Base-by-base conservation (phyloP, 64 coral and sea anemone species). In the Pocillopora damicornis region DNA sequence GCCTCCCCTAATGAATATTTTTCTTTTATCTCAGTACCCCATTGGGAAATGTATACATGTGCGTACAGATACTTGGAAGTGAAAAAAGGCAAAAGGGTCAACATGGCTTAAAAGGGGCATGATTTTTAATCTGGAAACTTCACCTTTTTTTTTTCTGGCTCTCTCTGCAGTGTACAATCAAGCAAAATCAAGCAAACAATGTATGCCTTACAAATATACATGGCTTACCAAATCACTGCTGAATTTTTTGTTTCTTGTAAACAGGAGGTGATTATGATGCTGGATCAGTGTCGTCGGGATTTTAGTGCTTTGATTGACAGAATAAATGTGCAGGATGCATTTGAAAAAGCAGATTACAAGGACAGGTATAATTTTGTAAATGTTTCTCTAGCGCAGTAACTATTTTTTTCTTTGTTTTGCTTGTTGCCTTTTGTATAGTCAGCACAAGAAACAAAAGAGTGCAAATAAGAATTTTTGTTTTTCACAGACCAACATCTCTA, bases 181-280 rank as follows among this genome's bases (percentile, higher is more conserved):
- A 30, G 30, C 30, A 30, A 30, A 30, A 30, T 30, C 30, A 30
- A 30, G 30, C 30, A 30, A 30, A 30, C 30, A 30, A 30, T 51
- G 42, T 51, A 7, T 1, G 1, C 42, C 42, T 4, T 7, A 51
- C 7, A 51, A 51, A 51, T 51, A 51, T 7, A 51, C 42, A 2
- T 51, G 42, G 42, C 2, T 4, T 51, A 51, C 42, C 42, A 51
- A 51, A 4, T 51, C 42, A 2, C 13, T 45, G 17, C 64, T 6
- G 26, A 71, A 20, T 15, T 35, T 17, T 66, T 18, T 86, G 10
- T 85, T 25, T 86, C 23, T 68, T 45, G 76, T 88, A 56, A 11
- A 37, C 87, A 99, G 97, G 97, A 99, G 38, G 97, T 99, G 66
- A 99, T 99, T 13, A 99, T 99, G 97, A 99, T 99, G 97, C 26